phyloP scores from a whole-genome alignment of 2,113 vertebrate species.

The Chelonoidis abingdonii region DNA sequence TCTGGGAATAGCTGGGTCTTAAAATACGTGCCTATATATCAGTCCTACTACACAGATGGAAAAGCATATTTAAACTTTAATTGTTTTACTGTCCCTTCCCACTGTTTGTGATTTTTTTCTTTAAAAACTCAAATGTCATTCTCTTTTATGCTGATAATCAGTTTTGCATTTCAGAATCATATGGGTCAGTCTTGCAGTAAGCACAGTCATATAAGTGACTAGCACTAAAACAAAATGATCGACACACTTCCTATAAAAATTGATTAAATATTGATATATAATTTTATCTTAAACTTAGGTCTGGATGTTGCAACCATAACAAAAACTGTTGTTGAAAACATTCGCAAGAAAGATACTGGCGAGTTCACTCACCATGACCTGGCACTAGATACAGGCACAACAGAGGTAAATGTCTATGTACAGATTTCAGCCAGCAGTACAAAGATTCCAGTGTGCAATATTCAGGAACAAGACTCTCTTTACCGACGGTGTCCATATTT shows the following conservation, averaged over 20 bases:
- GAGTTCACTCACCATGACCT: conserved; percentile 88
- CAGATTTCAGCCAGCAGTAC: fast-evolving
- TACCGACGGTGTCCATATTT: fast-evolving
- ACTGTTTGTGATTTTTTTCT: neutral
- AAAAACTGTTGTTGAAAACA: conserved; percentile 92
- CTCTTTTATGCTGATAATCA: neutral
- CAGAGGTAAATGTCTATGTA: conserved; percentile 74
- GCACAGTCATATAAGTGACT: neutral
- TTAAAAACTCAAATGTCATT: neutral
- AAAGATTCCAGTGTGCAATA: neutral
- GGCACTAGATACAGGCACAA: conserved; percentile 82
- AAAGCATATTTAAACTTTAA: neutral
- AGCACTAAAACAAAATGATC: neutral
- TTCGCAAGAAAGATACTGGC: conserved; percentile 85
- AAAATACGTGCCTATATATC: neutral
- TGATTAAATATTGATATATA: neutral
- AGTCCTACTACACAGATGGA: neutral
- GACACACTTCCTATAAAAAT: neutral
- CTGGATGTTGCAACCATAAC: conserved; percentile 89
- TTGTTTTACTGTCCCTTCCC: neutral
- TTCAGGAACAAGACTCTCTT: fast-evolving
- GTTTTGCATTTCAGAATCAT: neutral
- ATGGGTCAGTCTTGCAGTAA: neutral
- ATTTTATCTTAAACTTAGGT: conserved; percentile 70
- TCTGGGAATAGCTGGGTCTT: neutral